Conservation (phyloP, 53 echinoderm and acorn worm species). For the Hippasteria phrygiana region DNA sequence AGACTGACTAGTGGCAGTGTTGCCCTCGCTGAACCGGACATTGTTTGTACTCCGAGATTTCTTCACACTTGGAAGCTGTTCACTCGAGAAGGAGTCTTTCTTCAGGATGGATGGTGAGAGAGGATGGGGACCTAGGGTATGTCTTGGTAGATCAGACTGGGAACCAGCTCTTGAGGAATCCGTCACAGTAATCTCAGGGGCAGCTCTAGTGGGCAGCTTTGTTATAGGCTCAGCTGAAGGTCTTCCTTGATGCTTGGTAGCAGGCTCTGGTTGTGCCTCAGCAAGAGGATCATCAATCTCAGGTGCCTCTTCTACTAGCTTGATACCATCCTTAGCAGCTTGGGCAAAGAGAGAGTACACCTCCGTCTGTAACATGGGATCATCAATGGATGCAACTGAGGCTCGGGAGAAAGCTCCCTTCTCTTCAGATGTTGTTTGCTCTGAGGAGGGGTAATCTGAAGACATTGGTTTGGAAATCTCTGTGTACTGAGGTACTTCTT, state of each 20-base stretch:
- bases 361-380: constrained; percentile 52
- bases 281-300: constrained; percentile 55
- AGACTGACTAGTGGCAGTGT: constrained; percentile 8
- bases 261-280: constrained; percentile 25
- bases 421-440: constrained; percentile 11
- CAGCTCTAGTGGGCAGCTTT: constrained; percentile 9
- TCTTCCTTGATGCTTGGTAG: neutral
- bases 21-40: constrained; percentile 39
- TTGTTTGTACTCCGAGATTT: constrained; percentile 47
- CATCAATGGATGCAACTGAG: constrained; percentile 48
- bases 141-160: neutral
- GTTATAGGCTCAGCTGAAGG: neutral
- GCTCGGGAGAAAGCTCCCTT: constrained; percentile 54
- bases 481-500: constrained; percentile 3
- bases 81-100: constrained; percentile 20
- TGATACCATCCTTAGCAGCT: constrained; percentile 50
- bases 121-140: neutral
- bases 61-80: neutral
- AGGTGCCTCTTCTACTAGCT: constrained; percentile 42
- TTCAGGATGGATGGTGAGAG: constrained; percentile 51
- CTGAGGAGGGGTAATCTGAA: neutral
- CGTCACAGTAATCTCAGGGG: constrained; percentile 23
- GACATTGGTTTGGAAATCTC: neutral
- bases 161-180: constrained; percentile 17
- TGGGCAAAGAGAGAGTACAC: constrained; percentile 55